Evolutionary conservation across 64 coral and sea anemone genomes (phyloP), one percentile per base, ranked within the genome.

Genomic region (Anthopleura sola): DNA sequence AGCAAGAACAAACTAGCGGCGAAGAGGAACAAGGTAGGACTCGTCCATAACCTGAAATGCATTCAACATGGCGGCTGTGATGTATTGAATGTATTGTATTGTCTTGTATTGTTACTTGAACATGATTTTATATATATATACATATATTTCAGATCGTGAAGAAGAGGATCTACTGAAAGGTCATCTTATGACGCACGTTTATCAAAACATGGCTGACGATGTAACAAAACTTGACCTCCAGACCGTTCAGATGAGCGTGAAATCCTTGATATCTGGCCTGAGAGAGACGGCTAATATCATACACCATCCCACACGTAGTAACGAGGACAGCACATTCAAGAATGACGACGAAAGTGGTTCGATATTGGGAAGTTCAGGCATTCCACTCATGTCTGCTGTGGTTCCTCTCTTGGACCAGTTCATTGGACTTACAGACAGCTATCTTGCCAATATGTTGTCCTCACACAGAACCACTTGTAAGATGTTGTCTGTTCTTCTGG

Each of bases 401-500:
- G 76, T 90, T 50, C 87, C 97, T 2, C 55, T 94, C 12, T 87
- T 99, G 2, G 82, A 89, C 44, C 97, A 99, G 48, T 99, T 90
- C 60, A 84, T 95, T 18, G 54, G 71, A 26, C 62, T 94, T 13
- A 87, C 90, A 7, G 87, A 85, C 20, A 83, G 82, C 20, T 86
- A 79, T 20, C 87, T 99, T 15, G 16, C 85, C 71, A 91, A 81
- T 44, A 37, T 99, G 57, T 18, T 99, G 68, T 68, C 84, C 10
- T 38, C 92, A 26, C 97, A 99, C 60, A 86, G 90, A 44, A 55
- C 84, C 5, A 84, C 92, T 17, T 90, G 92, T 74, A 99, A 99
- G 44, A 81, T 99, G 28, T 71, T 92, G 13, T 94, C 97, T 11
- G 97, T 99, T 4, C 82, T 99, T 28, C 62, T 99, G 33, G 90